A percentile compares a stretch with the other conserved stretches of the same genome.
Conservation (phyloP, 2,113 vertebrate species). For the Morphnarchus princeps region DNA sequence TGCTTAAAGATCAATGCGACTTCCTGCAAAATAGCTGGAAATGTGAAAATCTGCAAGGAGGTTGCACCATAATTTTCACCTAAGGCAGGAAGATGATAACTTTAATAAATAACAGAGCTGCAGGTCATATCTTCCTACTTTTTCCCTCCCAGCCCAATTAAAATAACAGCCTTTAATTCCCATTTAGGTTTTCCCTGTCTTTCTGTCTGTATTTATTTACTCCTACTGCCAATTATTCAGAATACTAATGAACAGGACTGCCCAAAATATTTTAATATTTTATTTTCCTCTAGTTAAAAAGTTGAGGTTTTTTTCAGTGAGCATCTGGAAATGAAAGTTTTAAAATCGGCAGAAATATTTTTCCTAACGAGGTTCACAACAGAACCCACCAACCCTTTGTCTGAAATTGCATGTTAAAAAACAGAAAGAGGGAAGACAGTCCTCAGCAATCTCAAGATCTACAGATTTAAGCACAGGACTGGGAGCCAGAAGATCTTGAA, state of each 20-base stretch:
- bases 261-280: neutral
- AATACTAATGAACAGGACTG: neutral
- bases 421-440: neutral
- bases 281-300: neutral
- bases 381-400: neutral
- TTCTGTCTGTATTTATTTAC: neutral
- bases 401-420: neutral
- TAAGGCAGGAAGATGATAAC: neutral
- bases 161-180: constrained; percentile 19
- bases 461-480: constrained; percentile 17
- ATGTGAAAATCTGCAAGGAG: neutral
- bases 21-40: constrained; percentile 1
- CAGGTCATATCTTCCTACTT: neutral
- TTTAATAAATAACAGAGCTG: constrained; percentile 8
- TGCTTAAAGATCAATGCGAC: neutral
- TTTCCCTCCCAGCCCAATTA: constrained; percentile 6
- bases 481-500: constrained; percentile 66
- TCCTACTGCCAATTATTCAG: neutral
- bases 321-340: neutral
- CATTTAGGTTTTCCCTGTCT: neutral
- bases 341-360: neutral
- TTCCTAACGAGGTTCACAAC: neutral
- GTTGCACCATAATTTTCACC: neutral
- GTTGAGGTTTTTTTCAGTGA: neutral
- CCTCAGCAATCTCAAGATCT: constrained; percentile 19